Conservation (phyloP, 2,888 invertebrate species). For the Sepiola atlantica region DNA sequence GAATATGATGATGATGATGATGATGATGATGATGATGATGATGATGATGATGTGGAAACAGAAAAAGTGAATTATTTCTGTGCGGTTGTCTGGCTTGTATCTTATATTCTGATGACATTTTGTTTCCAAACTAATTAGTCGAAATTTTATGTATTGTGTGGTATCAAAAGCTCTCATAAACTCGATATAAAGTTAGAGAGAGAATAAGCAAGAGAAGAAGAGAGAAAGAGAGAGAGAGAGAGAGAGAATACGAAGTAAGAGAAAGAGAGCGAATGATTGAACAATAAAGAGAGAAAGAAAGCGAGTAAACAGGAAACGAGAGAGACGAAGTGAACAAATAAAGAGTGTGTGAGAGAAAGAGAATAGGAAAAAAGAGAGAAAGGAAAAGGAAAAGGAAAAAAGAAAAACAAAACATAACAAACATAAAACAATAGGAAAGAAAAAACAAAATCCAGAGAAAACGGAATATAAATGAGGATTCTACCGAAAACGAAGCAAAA, state of each 20-base stretch:
- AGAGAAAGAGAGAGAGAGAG: background rate
- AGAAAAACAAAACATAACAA: too few relatives aligned
- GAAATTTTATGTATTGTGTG: too few relatives aligned
- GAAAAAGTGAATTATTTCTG: background rate
- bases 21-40: too few relatives aligned
- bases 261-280: background rate
- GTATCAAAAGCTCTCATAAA: too few relatives aligned
- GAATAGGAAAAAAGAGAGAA: too few relatives aligned
- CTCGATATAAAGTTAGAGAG: background rate
- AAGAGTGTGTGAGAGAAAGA: too few relatives aligned
- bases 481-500: background rate
- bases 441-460: background rate
- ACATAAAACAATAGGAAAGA: background rate
- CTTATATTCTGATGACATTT: too few relatives aligned
- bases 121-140: too few relatives aligned
- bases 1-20: too few relatives aligned
- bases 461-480: background rate
- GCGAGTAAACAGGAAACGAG: background rate
- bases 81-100: background rate
- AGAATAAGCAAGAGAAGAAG: background rate
- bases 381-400: too few relatives aligned
- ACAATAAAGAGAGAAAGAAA: background rate
- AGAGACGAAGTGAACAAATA: background rate
- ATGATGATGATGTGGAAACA: too few relatives aligned
- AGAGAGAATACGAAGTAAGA: background rate